Percentiles rank a stretch among this genome's conserved stretches.
These are phyloP conservation scores for Diplodus sargus DNA, from an alignment of 2,797 vertebrate genomes.

Conservation along the genomic window DNA sequence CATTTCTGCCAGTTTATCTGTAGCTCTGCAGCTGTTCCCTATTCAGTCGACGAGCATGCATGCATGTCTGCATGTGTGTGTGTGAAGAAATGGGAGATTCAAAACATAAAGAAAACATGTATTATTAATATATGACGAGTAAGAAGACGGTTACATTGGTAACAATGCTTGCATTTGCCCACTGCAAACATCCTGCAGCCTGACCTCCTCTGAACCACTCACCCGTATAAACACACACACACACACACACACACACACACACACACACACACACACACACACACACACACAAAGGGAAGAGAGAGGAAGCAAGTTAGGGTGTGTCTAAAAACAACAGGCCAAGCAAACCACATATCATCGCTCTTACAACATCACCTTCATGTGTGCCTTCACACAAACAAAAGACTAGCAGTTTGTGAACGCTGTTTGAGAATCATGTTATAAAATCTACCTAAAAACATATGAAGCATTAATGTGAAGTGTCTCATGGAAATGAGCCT, in stretches of 20 bases:
- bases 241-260: conserved; percentile 24
- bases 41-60: not conserved
- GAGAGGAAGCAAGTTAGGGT: conserved; percentile 73
- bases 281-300: conserved; percentile 30
- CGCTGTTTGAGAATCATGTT: not conserved
- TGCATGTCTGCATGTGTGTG: not conserved
- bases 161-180: conserved; percentile 1
- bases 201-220: conserved; percentile 46
- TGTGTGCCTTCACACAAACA: conserved; percentile 50
- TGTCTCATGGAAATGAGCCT: not conserved
- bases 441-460: not conserved
- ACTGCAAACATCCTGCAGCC: conserved; percentile 28
- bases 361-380: conserved; percentile 60
- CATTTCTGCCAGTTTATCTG: not conserved
- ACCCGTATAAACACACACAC: conserved; percentile 18
- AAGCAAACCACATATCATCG: conserved; percentile 75
- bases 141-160: not conserved
- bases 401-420: conserved; percentile 12
- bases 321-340: conserved; percentile 70
- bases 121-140: not conserved
- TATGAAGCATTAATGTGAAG: not conserved
- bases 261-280: conserved; percentile 15
- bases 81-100: not conserved
- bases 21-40: not conserved
- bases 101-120: not conserved